Evolutionary conservation across 2,797 vertebrate genomes (phyloP), one percentile per base, ranked within the genome.

Genomic region (Brachymystax lenok): DNA sequence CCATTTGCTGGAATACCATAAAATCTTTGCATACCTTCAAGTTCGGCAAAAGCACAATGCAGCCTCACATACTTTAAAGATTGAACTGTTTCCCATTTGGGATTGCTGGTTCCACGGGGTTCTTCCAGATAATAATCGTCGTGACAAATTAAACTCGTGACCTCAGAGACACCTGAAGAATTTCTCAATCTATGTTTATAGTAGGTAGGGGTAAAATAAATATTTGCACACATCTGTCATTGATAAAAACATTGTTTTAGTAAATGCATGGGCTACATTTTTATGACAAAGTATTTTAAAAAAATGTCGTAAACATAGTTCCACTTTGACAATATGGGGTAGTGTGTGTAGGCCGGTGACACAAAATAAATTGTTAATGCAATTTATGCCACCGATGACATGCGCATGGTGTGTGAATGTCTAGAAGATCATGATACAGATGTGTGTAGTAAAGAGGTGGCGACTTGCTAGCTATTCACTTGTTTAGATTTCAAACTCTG

Each of bases 401-500:
- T 27, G 7, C 10, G 0, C 3, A 12, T 46, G 40, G 3, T 46
- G 10, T 46, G 40, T 13, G 40, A 46, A 46, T 46, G 40, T 13
- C 0, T 46, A 13, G 28, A 33, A 2, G 12, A 17, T 33, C 10
- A 54, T 46, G 40, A 13, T 46, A 52, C 77, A 78, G 64, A 69
- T 68, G 35, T 74, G 54, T 27, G 17, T 63, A 28, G 54, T 7
- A 46, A 74, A 63, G 64, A 5, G 24, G 21, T 54, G n/a, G 40
- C 19, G 24, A 17, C 16, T 56, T 40, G 64, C 13, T 16, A 16
- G 12, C 10, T 46, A 72, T 72, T 56, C 28, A 5, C 30, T 27
- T 56, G 56, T 28, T 76, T 71, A 59, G 52, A 35, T 74, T 50
- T 69, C 40, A 30, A 74, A 68, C 82, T 79, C 80, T 85, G 87